Conservation (phyloP, 2,113 vertebrate genomes). For the Calyptommatus sinebrachiatus region DNA sequence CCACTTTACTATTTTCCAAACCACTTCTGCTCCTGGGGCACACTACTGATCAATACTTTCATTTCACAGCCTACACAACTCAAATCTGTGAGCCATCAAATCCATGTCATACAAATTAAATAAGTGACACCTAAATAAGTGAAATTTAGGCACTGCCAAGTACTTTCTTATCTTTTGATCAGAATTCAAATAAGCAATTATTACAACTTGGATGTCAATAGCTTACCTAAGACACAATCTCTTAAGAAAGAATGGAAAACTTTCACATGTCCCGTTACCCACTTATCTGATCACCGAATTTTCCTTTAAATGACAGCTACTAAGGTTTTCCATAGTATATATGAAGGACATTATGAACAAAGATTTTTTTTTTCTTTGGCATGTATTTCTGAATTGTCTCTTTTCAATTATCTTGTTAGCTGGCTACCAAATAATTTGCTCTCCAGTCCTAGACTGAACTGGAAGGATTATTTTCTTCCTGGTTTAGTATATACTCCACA, state of each 20-base stretch:
- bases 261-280: background rate
- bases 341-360: background rate
- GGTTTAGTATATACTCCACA: background rate
- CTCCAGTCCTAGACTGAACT: background rate
- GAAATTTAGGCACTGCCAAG: background rate
- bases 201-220: background rate
- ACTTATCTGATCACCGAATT: background rate
- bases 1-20: no score
- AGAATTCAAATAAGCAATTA: background rate
- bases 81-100: no score
- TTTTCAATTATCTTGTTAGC: background rate
- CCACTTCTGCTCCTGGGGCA: no score
- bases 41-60: background rate
- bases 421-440: background rate
- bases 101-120: no score
- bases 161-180: background rate
- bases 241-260: background rate
- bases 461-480: background rate
- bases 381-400: no score
- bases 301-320: background rate
- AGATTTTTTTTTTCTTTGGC: background rate
- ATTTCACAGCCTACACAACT: no score
- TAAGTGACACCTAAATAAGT: background rate
- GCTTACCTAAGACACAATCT: background rate
- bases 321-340: background rate